phyloP scores from a whole-genome alignment of 2,888 invertebrate genomes.

The Idaea straminata region DNA sequence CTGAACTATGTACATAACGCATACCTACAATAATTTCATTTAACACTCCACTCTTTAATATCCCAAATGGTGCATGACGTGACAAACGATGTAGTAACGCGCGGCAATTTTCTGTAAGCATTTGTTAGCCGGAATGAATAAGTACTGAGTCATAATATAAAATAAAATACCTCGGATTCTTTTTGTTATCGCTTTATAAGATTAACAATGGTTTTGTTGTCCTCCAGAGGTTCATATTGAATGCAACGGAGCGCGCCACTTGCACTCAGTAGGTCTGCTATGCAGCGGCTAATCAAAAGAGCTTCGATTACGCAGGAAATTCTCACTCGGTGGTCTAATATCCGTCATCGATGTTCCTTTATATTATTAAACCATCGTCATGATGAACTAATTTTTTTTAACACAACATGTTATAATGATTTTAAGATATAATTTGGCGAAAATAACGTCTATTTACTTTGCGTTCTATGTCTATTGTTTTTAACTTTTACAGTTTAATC shows the following conservation, averaged over 20 bases:
- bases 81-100: not conserved
- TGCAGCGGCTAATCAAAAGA: constrained; percentile 60
- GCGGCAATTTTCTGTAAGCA: not conserved
- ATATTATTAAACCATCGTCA: not conserved
- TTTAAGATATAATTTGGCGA: not conserved
- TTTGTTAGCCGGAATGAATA: constrained; percentile 13
- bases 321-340: constrained; percentile 60
- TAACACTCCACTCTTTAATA: constrained; percentile 20
- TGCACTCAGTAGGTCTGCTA: constrained; percentile 28
- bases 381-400: not conserved
- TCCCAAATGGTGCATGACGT: constrained; percentile 16
- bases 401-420: not conserved
- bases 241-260: constrained; percentile 58
- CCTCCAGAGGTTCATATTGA: constrained; percentile 55
- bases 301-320: constrained; percentile 47
- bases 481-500: constrained; percentile 19
- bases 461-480: not conserved
- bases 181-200: constrained; percentile 42
- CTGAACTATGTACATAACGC: not conserved
- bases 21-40: constrained; percentile 15
- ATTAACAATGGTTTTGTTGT: constrained; percentile 55
- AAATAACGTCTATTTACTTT: not conserved
- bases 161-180: constrained; percentile 28
- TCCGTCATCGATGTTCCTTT: constrained; percentile 35
- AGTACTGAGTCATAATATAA: constrained; percentile 20